Percentiles rank a stretch among this genome's conserved stretches.
These are phyloP conservation scores for Aleiodes leptofemur DNA, from an alignment of 2,888 invertebrate genomes.

Conservation along the genomic window DNA sequence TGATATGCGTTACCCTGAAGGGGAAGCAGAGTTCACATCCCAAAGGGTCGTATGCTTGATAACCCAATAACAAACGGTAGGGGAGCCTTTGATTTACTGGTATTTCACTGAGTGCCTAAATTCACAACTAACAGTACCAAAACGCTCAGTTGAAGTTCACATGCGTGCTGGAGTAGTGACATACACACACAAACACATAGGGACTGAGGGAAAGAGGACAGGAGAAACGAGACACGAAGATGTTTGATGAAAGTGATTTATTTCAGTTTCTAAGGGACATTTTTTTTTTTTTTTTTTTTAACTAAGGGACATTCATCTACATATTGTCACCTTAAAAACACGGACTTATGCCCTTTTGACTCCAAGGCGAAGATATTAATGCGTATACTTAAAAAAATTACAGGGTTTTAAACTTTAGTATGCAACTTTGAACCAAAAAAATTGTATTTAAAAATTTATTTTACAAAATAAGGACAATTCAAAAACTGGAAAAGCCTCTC, in stretches of 20 bases:
- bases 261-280: too few species aligned
- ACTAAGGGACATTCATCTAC: too few species aligned
- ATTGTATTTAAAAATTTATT: too few species aligned
- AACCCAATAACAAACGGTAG: constrained; percentile 58
- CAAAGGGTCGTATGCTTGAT: constrained; percentile 52
- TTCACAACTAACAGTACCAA: not conserved
- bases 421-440: too few species aligned
- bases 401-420: too few species aligned
- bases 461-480: too few species aligned
- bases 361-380: too few species aligned
- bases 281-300: too few species aligned
- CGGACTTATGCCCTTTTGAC: too few species aligned
- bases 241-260: not conserved
- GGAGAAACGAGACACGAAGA: constrained; percentile 26
- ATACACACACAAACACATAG: not conserved
- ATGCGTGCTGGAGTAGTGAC: constrained; percentile 1
- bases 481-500: too few species aligned
- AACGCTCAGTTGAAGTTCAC: constrained; percentile 8
- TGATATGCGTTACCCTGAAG: constrained; percentile 30
- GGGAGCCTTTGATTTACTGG: constrained; percentile 57
- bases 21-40: constrained; percentile 19
- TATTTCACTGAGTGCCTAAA: constrained; percentile 49
- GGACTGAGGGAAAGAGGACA: not conserved
- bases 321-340: too few species aligned
- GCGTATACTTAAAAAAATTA: too few species aligned